These are phyloP conservation scores for Rattus norvegicus DNA, from an alignment of 2,113 vertebrate genomes.

Conservation along the genomic window DNA sequence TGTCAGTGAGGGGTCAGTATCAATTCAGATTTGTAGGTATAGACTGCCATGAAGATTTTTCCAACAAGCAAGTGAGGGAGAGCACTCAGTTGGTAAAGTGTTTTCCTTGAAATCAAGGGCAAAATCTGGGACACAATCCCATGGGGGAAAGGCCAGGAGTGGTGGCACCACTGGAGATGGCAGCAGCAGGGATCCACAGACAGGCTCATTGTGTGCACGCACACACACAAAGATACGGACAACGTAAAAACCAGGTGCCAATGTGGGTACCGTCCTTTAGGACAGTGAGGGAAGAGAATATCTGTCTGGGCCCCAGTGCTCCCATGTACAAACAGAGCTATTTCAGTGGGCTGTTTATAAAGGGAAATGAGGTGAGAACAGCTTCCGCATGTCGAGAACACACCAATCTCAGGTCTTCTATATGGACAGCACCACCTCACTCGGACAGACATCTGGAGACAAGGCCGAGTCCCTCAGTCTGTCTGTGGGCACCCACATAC, in stretches of 20 bases:
- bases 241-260: not conserved
- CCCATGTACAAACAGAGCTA: not conserved
- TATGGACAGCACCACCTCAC: not conserved
- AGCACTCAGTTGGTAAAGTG: not conserved
- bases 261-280: not conserved
- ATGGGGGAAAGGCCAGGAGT: no score
- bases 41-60: not conserved
- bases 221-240: not conserved
- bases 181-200: not conserved
- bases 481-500: no score
- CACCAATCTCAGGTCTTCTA: not conserved
- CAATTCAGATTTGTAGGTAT: not conserved
- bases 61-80: not conserved
- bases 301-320: not conserved
- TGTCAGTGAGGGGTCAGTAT: not conserved
- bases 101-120: not conserved
- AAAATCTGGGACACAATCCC: not conserved
- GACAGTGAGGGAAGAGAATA: not conserved
- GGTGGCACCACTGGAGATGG: not conserved
- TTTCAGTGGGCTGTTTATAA: not conserved
- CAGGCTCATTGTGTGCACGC: not conserved
- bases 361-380: not conserved
- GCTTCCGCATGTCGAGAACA: not conserved
- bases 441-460: not conserved
- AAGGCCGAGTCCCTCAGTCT: fast-evolving